These are phyloP conservation scores for Nyleta sp. DNA, from an alignment of 2,888 invertebrate genomes.

Conservation along the genomic window DNA sequence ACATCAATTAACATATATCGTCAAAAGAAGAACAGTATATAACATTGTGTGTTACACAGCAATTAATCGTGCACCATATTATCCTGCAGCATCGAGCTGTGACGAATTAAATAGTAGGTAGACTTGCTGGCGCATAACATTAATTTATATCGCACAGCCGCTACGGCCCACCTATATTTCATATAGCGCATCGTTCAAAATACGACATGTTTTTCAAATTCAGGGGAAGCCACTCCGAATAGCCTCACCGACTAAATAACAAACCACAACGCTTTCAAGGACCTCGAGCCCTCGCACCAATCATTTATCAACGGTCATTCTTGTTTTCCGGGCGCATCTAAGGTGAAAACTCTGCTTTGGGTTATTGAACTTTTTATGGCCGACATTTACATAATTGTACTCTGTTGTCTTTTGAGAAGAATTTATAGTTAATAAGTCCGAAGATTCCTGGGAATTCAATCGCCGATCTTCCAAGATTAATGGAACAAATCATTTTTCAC, in stretches of 20 bases:
- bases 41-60: constrained; percentile 47
- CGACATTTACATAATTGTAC: constrained; percentile 41
- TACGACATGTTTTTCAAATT: constrained; percentile 40
- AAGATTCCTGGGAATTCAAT: not conserved
- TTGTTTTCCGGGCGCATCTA: constrained; percentile 6
- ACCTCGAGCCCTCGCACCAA: constrained; percentile 14
- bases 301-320: constrained; percentile 38
- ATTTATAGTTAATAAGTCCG: constrained; percentile 7
- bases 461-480: no score
- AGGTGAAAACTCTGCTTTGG: constrained; percentile 29
- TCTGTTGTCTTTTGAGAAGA: not conserved
- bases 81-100: constrained; percentile 54
- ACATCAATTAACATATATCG: constrained; percentile 27
- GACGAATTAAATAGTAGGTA: constrained; percentile 48
- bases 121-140: constrained; percentile 36
- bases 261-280: constrained; percentile 18
- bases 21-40: constrained; percentile 29
- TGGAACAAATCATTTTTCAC: no score
- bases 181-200: constrained; percentile 26
- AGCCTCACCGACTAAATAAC: constrained; percentile 4
- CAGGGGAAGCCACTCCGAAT: not conserved
- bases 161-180: constrained; percentile 36
- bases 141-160: constrained; percentile 46
- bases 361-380: constrained; percentile 40
- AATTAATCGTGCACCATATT: constrained; percentile 50